Evolutionary conservation across 2,888 invertebrate genomes (phyloP).

Genomic region (Octonoba sinensis): DNA sequence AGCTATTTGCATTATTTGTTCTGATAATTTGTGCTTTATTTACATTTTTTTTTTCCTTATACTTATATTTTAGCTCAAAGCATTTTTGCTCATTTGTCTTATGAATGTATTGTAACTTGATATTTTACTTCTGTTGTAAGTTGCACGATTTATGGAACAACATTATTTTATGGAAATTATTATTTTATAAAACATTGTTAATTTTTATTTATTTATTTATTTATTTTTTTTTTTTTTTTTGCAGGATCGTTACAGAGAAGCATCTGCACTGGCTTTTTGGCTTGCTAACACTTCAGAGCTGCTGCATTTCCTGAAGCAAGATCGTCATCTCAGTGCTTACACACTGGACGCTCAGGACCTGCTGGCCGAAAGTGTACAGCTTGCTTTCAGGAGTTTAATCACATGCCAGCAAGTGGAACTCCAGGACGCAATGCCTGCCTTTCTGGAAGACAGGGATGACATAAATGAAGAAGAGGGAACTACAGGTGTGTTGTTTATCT

Average conservation of each 20-base stretch:
- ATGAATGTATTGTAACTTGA: too few species aligned
- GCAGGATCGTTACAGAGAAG: constrained; percentile 86
- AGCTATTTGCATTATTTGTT: too few species aligned
- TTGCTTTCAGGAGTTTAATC: constrained; percentile 75
- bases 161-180: too few species aligned
- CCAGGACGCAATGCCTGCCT: constrained; percentile 83
- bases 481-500: constrained; percentile 71
- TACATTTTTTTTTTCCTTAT: too few species aligned
- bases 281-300: constrained; percentile 97
- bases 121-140: too few species aligned
- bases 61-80: too few species aligned
- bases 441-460: constrained; percentile 82
- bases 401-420: constrained; percentile 78
- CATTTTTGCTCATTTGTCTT: too few species aligned
- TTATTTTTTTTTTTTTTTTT: constrained; percentile 65
- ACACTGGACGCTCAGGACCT: constrained; percentile 93
- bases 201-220: neutral
- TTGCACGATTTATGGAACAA: too few species aligned
- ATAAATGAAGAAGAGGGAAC: constrained; percentile 78
- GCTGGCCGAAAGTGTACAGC: constrained; percentile 92
- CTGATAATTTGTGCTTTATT: too few species aligned
- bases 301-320: constrained; percentile 94
- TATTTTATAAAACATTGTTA: neutral
- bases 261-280: constrained; percentile 86
- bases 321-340: constrained; percentile 92